Base-by-base conservation (phyloP, 2,888 invertebrate species). In the Thymelicus acteon region DNA sequence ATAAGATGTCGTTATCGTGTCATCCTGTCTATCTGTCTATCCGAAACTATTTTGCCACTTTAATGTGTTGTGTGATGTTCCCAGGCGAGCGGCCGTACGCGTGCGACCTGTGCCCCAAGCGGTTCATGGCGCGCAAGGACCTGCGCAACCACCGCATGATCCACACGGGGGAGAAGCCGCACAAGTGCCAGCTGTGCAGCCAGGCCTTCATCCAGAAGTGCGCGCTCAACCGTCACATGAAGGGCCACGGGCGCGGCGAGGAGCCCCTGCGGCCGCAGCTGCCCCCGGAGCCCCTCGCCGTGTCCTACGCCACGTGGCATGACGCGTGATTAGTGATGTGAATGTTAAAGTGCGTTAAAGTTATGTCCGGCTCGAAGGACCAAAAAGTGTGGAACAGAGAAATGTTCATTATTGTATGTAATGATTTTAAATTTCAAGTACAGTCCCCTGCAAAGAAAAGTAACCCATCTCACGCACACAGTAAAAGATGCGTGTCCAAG, bases 181-280 rank as follows among this genome's bases (percentile, higher is more conserved):
- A 97, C 95, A 98, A 98, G 85, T 98, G 98, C 85, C 94, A 94
- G 69, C 96, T 98, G 61, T 98, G 98, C 88, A 96, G 96, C 82
- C 98, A 97, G 87, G 98, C 98, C 0, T 98, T 98, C 89, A 98
- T 98, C 86, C 97, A 97, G 90, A 95, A 98, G 78, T 98, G 98
- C 91, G 98, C 98, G 78, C 94, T 98, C 13, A 98, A 98, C 44
- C 96, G 98, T 79, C 98, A 98, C 88, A 98, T 98, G 98, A 97
- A 98, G 88, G 85, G 82, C 0, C 84, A 84, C 58, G 78, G 83
- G 54, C 83, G 85, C 19, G 80, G 75, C 4, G 77, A 72, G n/a
- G 76, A 75, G 15, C 49, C 73, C 39, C 66, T 79, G 13, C 52
- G 76, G 54, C 66, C 75, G 7, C 77, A 73, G 19, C 57, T 75